These are phyloP conservation scores for Danionella cerebrum DNA, from an alignment of 2,113 vertebrate genomes.

Conservation along the genomic window DNA sequence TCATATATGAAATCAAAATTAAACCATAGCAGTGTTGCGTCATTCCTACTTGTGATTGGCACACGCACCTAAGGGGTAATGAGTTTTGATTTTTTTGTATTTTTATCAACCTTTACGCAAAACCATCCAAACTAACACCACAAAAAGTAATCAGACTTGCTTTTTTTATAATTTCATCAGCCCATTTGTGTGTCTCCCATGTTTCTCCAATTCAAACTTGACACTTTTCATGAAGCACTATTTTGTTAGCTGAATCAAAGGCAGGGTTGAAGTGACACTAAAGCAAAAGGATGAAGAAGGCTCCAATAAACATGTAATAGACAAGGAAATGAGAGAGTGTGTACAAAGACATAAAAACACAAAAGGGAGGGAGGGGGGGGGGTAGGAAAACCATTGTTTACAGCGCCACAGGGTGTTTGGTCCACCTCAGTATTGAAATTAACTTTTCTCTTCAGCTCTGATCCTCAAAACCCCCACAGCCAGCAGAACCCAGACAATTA, in stretches of 20 bases:
- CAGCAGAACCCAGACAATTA: conserved; percentile 19
- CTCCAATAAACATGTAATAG: not conserved
- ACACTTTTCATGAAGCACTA: not conserved
- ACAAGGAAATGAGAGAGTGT: not conserved
- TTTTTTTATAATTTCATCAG: no score
- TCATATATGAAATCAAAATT: no score
- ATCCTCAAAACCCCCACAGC: conserved; percentile 5
- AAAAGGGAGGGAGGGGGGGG: not conserved
- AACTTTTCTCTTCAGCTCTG: conserved; percentile 7
- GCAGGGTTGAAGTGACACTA: not conserved
- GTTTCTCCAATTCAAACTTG: not conserved
- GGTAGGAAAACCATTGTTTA: not conserved
- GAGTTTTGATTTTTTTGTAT: no score
- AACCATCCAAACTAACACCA: no score
- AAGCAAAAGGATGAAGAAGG: not conserved
- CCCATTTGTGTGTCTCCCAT: no score
- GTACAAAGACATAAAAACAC: not conserved
- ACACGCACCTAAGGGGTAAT: no score
- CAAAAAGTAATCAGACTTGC: no score
- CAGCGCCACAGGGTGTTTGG: not conserved
- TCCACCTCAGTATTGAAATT: not conserved
- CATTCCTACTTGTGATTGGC: no score
- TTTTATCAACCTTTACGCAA: no score
- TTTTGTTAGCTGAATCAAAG: not conserved
- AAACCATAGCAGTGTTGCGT: no score